Conservation (phyloP, 2,113 vertebrate genomes). For the Rhineura floridana region DNA sequence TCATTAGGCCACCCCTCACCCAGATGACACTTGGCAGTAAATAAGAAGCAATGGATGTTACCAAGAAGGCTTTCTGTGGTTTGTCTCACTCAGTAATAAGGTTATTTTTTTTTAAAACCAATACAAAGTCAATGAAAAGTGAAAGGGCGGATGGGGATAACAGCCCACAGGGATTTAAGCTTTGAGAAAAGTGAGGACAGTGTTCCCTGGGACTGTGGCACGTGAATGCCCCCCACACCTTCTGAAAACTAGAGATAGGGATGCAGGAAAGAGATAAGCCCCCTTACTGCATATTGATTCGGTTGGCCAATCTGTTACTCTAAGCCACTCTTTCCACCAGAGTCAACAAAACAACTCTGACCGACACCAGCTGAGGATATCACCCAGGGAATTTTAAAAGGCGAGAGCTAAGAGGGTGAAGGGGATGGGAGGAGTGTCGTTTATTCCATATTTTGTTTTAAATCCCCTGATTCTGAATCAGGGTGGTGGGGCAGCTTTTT, state of each 20-base stretch:
- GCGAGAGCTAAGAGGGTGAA: neutral
- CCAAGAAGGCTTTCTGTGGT: neutral
- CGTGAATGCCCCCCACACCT: neutral
- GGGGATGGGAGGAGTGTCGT: neutral
- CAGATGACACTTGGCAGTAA: neutral
- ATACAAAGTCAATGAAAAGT: slow-evolving; percentile 33
- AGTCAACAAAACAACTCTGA: neutral
- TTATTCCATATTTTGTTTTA: neutral
- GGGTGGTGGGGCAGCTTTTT: neutral
- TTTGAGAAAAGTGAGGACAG: neutral
- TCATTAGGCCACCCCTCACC: too few species aligned
- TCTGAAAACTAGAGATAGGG: slow-evolving; percentile 1
- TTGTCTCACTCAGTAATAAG: neutral
- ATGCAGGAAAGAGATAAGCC: neutral
- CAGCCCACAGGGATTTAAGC: neutral
- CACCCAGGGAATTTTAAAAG: neutral
- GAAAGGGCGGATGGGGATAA: slow-evolving; percentile 14
- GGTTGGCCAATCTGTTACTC: neutral
- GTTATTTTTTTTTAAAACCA: slow-evolving; percentile 29
- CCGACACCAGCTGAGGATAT: neutral
- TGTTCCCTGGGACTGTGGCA: neutral
- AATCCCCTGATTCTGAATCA: neutral
- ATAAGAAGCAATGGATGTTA: neutral
- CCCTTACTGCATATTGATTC: neutral
- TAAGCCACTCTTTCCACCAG: neutral